Base-by-base conservation (phyloP, 2,888 invertebrate genomes). In the Rhamphomyia laevipes region DNA sequence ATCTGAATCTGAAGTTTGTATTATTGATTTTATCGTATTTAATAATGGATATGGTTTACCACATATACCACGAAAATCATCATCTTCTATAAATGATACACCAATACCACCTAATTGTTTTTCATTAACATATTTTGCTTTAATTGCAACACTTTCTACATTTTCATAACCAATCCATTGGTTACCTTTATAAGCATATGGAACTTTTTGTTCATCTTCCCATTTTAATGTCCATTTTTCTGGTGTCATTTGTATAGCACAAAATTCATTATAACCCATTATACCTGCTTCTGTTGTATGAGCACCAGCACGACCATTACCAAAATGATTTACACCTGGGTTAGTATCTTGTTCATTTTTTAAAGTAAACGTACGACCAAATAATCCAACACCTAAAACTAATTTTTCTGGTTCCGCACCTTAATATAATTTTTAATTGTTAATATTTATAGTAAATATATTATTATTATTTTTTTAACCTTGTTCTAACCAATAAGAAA, bases 71-170 rank as follows among this genome's bases (percentile, higher is more conserved):
- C 33, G 35, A 11, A 37, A 16, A 58, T 80, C 80, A 49, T 80
- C 80, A 1, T 76, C 75, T 58, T 80, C 80, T 11, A 80, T 62
- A 23, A 77, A 75, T 80, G 80, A 80, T 4, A 77, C 57, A 77
- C 80, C 78, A 2, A 68, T 72, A 48, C 78, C 81, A 30, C 72
- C 77, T 6, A 80, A 58, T 53, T 70, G 55, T 56, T 59, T 41
- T 51, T 64, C 52, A 66, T 73, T 61, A 53, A 45, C 49, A 12
- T 41, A 30, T 16, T 49, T 46, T 58, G 73, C 73, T 64, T 72
- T 72, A 6, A 58, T 46, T 41, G 52, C 53, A 33, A 70, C 55
- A 23, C 68, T 68, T 48, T 59, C 51, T 12, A 54, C 51, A 53
- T 67, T 61, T 48, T 73, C 73, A 54, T 68, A 73, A 3, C 70